A percentile compares a stretch with the other conserved stretches of the same genome.
These are phyloP conservation scores for Drosophila nr. fundita DNA, from an alignment of 2,888 invertebrate genomes.

Conservation along the genomic window DNA sequence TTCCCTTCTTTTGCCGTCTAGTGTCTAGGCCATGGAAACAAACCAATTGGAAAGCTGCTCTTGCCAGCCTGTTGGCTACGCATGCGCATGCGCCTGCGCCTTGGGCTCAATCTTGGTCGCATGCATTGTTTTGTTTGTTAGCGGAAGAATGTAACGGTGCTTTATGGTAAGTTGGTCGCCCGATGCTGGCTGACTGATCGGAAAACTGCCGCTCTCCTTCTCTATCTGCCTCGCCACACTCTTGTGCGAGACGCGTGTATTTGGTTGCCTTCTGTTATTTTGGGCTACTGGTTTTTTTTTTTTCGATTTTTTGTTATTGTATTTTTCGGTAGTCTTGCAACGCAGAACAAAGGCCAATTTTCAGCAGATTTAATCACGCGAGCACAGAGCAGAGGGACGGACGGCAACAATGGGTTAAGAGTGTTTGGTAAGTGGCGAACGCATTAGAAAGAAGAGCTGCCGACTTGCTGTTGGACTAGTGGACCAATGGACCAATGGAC, in stretches of 20 bases:
- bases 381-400: constrained; percentile 33
- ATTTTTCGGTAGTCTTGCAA: constrained; percentile 49
- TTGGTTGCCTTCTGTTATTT: constrained; percentile 19
- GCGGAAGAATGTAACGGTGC: constrained; percentile 78
- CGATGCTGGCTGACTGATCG: constrained; percentile 52
- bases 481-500: constrained; percentile 32
- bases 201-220: constrained; percentile 6
- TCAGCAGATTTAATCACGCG: constrained; percentile 78
- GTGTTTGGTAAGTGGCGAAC: constrained; percentile 69
- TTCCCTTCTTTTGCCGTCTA: constrained; percentile 36
- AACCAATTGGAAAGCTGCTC: constrained; percentile 57
- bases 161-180: constrained; percentile 77
- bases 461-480: constrained; percentile 22
- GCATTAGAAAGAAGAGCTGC: constrained; percentile 59
- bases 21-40: constrained; percentile 48
- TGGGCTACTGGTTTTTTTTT: constrained; percentile 13
- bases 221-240: not conserved
- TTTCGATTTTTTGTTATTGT: constrained; percentile 1
- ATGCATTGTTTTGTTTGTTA: constrained; percentile 71
- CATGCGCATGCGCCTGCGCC: constrained; percentile 48
- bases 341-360: constrained; percentile 78
- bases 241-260: constrained; percentile 45
- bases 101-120: constrained; percentile 52
- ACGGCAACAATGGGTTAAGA: constrained; percentile 73
- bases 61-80: constrained; percentile 49